phyloP scores from a whole-genome alignment of 2,113 vertebrate species.

The Phyllostomus discolor region DNA sequence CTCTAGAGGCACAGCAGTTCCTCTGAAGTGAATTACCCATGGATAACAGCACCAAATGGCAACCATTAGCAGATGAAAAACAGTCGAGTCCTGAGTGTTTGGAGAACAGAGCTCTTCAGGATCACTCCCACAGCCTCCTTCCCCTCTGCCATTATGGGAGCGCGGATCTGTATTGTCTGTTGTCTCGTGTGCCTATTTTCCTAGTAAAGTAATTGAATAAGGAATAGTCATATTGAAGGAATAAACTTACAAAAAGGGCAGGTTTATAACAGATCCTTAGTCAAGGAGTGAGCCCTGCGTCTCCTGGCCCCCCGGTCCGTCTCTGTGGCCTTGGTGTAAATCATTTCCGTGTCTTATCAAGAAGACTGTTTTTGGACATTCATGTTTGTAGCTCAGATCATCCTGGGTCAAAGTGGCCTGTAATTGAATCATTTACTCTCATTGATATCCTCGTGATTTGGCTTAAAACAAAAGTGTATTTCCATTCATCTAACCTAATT shows the following conservation, averaged over 20 bases:
- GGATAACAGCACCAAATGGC: slow-evolving; percentile 52
- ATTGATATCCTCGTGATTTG: slow-evolving; percentile 53
- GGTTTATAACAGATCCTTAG: not conserved
- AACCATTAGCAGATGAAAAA: slow-evolving; percentile 45
- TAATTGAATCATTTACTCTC: slow-evolving; percentile 56
- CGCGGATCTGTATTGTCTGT: not conserved
- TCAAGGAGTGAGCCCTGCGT: not conserved
- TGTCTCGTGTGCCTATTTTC: not conserved
- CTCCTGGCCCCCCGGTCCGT: not conserved
- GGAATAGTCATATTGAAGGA: not conserved
- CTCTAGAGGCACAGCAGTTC: slow-evolving; percentile 33
- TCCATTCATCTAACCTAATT: slow-evolving; percentile 49
- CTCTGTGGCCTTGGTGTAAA: not conserved
- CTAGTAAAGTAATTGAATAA: slow-evolving; percentile 41
- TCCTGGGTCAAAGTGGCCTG: slow-evolving; percentile 31
- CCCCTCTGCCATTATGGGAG: not conserved
- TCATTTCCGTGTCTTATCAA: slow-evolving; percentile 31
- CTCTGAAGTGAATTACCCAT: slow-evolving; percentile 50
- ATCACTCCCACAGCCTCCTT: not conserved
- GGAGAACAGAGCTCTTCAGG: not conserved
- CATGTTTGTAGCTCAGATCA: slow-evolving; percentile 42
- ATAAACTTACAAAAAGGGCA: not conserved
- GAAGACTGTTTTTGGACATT: slow-evolving; percentile 28
- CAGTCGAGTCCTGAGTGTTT: slow-evolving; percentile 15
- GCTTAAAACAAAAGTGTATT: slow-evolving; percentile 52